Evolutionary conservation across 2,888 invertebrate species (phyloP).

Genomic region (Temnothorax unifasciatus): DNA sequence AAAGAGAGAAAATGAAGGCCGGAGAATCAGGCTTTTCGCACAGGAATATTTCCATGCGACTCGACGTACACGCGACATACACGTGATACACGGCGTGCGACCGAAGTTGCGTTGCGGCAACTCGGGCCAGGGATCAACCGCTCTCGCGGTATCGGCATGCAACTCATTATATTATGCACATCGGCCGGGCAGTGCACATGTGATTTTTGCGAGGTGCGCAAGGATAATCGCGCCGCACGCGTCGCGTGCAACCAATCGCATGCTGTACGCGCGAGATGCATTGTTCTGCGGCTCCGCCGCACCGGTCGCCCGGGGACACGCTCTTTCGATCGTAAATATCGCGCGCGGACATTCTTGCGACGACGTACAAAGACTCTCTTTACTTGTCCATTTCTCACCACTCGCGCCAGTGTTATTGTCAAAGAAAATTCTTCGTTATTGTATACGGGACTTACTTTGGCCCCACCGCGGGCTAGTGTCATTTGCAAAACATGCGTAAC

Average conservation of each 20-base stretch:
- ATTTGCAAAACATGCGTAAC: background rate
- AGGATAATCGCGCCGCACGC: conserved; percentile 51
- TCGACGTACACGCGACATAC: background rate
- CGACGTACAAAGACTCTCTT: conserved; percentile 7
- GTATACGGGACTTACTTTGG: background rate
- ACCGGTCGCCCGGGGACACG: conserved; percentile 35
- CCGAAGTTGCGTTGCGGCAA: conserved; percentile 7
- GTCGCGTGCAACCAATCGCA: conserved; percentile 73
- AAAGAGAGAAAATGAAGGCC: conserved; percentile 13
- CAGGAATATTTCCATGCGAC: conserved; percentile 37
- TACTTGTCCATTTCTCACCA: conserved; percentile 20
- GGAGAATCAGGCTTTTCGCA: conserved; percentile 12
- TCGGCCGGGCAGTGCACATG: conserved; percentile 56
- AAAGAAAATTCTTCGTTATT: conserved; percentile 8
- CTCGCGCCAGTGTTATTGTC: background rate
- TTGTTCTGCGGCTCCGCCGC: conserved; percentile 22
- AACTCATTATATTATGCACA: conserved; percentile 67
- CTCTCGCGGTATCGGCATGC: conserved; percentile 40
- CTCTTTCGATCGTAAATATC: conserved; percentile 47
- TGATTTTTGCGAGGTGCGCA: conserved; percentile 56
- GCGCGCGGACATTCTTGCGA: conserved; percentile 34
- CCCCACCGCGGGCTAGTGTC: background rate
- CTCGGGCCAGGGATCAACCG: background rate
- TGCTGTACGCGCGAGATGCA: conserved; percentile 64
- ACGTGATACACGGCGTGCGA: conserved; percentile 16